Conservation (phyloP, 2,888 invertebrate species). For the Parasteatoda lunata region DNA sequence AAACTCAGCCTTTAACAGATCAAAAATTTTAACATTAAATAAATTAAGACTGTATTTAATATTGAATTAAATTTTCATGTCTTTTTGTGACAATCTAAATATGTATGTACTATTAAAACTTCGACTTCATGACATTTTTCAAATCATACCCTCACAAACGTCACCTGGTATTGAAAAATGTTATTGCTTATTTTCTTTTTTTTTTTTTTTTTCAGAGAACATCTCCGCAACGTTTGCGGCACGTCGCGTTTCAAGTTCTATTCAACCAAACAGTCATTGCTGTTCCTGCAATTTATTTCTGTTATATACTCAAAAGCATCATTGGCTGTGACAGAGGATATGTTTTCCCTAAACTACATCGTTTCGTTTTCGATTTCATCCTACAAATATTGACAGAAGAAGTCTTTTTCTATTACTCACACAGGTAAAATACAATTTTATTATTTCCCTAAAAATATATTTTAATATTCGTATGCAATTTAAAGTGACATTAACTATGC, state of each 20-base stretch:
- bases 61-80: too few species aligned
- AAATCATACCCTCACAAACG: too few species aligned
- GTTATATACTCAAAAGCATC: conserved; percentile 80
- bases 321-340: conserved; percentile 77
- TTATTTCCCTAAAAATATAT: background rate
- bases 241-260: conserved; percentile 82
- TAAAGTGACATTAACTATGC: background rate
- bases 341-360: conserved; percentile 82
- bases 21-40: too few species aligned
- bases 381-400: conserved; percentile 85
- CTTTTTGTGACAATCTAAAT: too few species aligned
- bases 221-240: conserved; percentile 26
- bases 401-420: conserved; percentile 89
- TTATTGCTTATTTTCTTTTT: too few species aligned
- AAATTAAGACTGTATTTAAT: too few species aligned
- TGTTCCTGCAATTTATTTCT: conserved; percentile 79
- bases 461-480: background rate
- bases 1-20: too few species aligned
- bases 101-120: too few species aligned
- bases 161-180: too few species aligned
- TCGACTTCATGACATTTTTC: too few species aligned
- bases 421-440: conserved; percentile 73
- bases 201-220: conserved; percentile 18
- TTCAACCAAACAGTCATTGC: conserved; percentile 84
- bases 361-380: conserved; percentile 83